These are phyloP conservation scores for Aeoliscus strigatus DNA, from an alignment of 2,797 vertebrate genomes.

Conservation along the genomic window DNA sequence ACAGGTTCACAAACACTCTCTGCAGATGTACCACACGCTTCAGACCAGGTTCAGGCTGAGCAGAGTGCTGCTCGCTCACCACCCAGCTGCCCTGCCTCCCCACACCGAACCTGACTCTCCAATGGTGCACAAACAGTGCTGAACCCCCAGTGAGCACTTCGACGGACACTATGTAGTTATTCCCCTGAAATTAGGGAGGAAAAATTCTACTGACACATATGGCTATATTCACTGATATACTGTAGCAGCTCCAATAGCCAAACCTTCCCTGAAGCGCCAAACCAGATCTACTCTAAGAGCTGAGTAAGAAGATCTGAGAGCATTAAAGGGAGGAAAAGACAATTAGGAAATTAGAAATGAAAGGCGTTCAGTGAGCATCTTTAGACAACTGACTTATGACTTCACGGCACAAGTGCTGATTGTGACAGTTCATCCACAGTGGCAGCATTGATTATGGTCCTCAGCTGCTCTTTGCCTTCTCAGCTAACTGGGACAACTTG, in stretches of 20 bases:
- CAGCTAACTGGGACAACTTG: conserved; percentile 4
- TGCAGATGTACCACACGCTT: too few species aligned
- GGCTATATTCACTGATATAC: conserved; percentile 37
- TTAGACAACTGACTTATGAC: conserved; percentile 53
- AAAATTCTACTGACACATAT: too few species aligned
- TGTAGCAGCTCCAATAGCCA: conserved; percentile 38
- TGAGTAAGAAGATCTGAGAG: conserved; percentile 40
- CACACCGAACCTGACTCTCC: conserved; percentile 25
- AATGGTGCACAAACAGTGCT: conserved; percentile 6
- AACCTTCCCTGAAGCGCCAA: conserved; percentile 50
- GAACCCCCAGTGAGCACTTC: conserved; percentile 31
- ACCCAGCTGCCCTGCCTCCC: conserved; percentile 2
- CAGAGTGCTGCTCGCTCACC: conserved; percentile 15
- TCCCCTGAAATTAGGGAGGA: too few species aligned
- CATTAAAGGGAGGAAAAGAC: conserved; percentile 56
- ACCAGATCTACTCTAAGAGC: conserved; percentile 44
- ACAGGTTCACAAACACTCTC: too few species aligned
- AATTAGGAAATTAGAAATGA: conserved; percentile 51
- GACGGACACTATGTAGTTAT: conserved; percentile 43
- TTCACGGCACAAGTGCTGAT: conserved; percentile 54
- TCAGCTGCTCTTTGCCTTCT: conserved; percentile 21
- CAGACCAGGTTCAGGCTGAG: too few species aligned
- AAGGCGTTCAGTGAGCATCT: conserved; percentile 25
- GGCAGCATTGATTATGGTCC: conserved; percentile 27
- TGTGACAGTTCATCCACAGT: conserved; percentile 23